Percentiles rank a stretch among this genome's conserved stretches.
These are phyloP conservation scores for Calosoma granatense DNA, from an alignment of 1,140 invertebrate species.

Conservation along the genomic window DNA sequence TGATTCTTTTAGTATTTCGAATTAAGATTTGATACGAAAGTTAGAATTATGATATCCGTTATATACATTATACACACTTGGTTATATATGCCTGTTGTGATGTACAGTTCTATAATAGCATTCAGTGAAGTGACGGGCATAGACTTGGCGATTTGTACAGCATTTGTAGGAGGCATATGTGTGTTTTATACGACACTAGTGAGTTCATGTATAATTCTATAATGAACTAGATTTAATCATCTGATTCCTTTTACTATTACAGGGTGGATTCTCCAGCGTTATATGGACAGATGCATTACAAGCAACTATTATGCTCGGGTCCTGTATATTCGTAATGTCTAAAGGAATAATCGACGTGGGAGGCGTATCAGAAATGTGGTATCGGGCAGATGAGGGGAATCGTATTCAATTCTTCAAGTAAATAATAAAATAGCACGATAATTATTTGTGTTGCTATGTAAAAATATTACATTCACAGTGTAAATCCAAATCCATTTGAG, in stretches of 20 bases:
- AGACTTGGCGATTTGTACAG: not conserved
- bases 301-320: not conserved
- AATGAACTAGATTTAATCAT: not conserved
- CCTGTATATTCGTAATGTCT: not conserved
- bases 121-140: not conserved
- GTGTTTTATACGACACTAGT: not conserved
- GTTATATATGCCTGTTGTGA: not conserved
- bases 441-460: too few relatives aligned
- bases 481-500: conserved; percentile 58
- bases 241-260: conserved; percentile 20
- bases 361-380: not conserved
- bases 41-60: not conserved
- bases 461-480: conserved; percentile 37
- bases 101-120: not conserved
- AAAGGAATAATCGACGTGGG: not conserved
- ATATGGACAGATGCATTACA: not conserved
- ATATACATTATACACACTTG: not conserved
- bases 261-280: not conserved
- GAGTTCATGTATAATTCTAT: not conserved
- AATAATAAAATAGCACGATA: not conserved
- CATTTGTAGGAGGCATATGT: not conserved
- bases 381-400: not conserved
- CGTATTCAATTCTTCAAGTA: not conserved
- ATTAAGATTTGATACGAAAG: not conserved
- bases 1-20: conserved; percentile 19